Percentiles rank a stretch among this genome's conserved stretches.
Evolutionary conservation across 2,888 invertebrate species (phyloP).

Genomic region (Philopedon plagiatum): DNA sequence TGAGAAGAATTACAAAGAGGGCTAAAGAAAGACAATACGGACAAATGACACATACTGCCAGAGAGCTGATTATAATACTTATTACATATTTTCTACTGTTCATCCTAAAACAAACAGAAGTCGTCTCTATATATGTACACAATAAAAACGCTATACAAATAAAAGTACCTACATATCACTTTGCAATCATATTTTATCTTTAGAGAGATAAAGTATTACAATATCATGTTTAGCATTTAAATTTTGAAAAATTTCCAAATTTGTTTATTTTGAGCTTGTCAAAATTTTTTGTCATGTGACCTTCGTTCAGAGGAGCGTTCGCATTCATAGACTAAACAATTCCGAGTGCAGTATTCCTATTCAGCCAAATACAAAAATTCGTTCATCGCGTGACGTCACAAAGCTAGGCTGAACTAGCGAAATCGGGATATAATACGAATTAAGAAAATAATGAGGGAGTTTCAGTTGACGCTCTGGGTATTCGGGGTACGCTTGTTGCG

Average conservation of each 20-base stretch:
- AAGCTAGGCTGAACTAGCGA: too few species aligned
- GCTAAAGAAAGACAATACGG: constrained; percentile 31
- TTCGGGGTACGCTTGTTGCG: too few species aligned
- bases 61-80: constrained; percentile 40
- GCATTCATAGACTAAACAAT: too few species aligned
- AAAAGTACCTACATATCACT: constrained; percentile 23
- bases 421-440: too few species aligned
- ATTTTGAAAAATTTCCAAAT: neutral
- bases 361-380: too few species aligned
- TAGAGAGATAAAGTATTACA: neutral
- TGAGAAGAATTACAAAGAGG: constrained; percentile 49
- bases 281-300: constrained; percentile 7
- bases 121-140: neutral
- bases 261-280: neutral
- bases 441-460: too few species aligned
- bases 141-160: neutral
- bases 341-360: too few species aligned
- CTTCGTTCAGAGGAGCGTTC: neutral
- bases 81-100: constrained; percentile 48
- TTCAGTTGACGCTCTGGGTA: too few species aligned
- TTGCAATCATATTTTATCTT: constrained; percentile 29
- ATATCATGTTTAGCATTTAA: constrained; percentile 7
- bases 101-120: constrained; percentile 49
- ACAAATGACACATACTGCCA: constrained; percentile 38
- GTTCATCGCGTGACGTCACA: too few species aligned